Percentiles rank a stretch among this genome's conserved stretches.
These are phyloP conservation scores for Casuarius casuarius DNA, from an alignment of 2,113 vertebrate species.

Conservation along the genomic window DNA sequence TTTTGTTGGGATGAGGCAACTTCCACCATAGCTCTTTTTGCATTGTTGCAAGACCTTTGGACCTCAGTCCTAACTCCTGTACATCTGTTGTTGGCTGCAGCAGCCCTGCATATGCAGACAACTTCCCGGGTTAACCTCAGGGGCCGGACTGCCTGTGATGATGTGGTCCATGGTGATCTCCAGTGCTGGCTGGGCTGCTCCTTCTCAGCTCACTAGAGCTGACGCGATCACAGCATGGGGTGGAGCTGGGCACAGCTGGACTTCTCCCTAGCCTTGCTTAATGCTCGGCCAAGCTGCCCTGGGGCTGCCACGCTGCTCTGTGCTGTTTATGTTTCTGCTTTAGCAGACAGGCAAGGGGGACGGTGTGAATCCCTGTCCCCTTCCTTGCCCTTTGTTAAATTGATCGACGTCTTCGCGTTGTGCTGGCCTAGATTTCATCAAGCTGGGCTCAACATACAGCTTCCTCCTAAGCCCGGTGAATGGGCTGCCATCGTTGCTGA, in stretches of 20 bases:
- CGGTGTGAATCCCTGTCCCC: fast-evolving
- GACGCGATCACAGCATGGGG: neutral
- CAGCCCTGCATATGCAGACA: fast-evolving
- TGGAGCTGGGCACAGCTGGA: neutral
- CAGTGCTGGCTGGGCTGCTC: fast-evolving
- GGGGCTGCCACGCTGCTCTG: neutral
- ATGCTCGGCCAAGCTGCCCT: neutral
- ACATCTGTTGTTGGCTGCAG: fast-evolving
- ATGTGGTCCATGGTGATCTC: neutral
- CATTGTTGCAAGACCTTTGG: neutral
- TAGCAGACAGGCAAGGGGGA: neutral
- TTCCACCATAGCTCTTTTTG: fast-evolving
- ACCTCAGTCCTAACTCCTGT: fast-evolving
- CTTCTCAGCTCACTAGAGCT: neutral
- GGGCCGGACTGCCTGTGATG: neutral
- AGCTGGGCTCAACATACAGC: neutral
- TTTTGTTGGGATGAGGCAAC: neutral
- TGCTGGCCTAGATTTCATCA: fast-evolving
- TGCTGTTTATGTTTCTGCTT: neutral
- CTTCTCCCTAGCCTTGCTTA: fast-evolving
- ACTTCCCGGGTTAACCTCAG: neutral
- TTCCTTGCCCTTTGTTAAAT: neutral
- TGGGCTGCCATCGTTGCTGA: fast-evolving
- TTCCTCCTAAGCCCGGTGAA: neutral
- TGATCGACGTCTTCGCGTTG: neutral